Evolutionary conservation across 2,113 vertebrate genomes (phyloP), one percentile per base, ranked within the genome.

Genomic region (Laticauda colubrina): DNA sequence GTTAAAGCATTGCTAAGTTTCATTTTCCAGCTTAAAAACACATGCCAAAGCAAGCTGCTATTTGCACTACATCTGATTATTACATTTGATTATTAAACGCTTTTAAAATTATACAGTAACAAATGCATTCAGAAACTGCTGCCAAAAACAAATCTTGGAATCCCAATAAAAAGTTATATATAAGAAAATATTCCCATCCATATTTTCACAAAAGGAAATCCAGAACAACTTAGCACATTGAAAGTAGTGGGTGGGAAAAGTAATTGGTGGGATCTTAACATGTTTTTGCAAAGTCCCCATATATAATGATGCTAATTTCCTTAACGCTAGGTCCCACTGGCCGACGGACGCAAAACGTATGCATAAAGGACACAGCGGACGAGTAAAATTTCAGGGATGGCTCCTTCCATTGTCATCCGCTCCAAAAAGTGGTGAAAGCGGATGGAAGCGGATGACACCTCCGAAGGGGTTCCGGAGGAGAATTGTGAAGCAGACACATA

Each of bases 11-110:
- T 64, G 85, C 57, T 64, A 14, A 34, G 14, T 29, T 4, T 88
- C 23, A 55, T 89, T 92, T 81, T 56, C 39, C 51, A 92, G 39
- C 53, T 57, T 55, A 75, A 89, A 92, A 89, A 26, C 61, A 89
- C 15, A 48, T 53, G 10, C 14, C 57, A 75, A 88, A 24, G 15
- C 24, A 21, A 81, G 15, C 5, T 53, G n/a, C 29, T 88, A n/a
- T 81, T 89, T 48, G 26, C n/a, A 11, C 53, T 85, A 56, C 26
- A 57, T 53, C 29, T 91, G 26, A 45, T 45, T 45, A 45, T 45
- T 45, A 45, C 45, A 45, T 29, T 87, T 57, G 26, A 15, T 21
- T 87, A n/a, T 53, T 64, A 87, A 45, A 87, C 43, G 61, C 55
- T 86, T 57, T 29, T 24, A 18, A 56, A 81, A 55, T 85, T 29